Conservation (phyloP, 1,140 invertebrate species). For the Steinernema feltiae region DNA sequence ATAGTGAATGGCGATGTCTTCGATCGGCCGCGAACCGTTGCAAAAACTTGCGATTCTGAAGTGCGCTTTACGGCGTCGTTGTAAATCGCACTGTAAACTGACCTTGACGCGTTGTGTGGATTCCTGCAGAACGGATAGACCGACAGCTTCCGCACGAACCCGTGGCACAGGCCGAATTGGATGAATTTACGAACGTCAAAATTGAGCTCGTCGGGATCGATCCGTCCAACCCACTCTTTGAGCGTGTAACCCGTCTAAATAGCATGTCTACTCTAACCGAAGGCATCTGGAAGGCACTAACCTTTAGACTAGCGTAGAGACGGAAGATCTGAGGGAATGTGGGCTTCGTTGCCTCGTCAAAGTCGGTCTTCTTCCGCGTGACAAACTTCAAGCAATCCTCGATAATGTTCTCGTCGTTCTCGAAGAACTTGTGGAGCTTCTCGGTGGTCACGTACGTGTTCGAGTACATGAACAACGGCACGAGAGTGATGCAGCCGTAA, state of each 20-base stretch:
- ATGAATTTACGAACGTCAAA: slow-evolving; percentile 38
- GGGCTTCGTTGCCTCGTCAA: slow-evolving; percentile 43
- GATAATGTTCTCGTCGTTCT: slow-evolving; percentile 43
- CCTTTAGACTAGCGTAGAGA: slow-evolving; percentile 44
- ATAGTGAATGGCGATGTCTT: background rate
- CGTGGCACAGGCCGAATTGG: slow-evolving; percentile 52
- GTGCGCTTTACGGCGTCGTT: background rate
- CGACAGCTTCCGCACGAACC: slow-evolving; percentile 41
- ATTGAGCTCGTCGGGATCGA: background rate
- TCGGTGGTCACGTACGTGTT: slow-evolving; percentile 54
- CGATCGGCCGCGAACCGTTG: background rate
- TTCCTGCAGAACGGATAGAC: slow-evolving; percentile 29
- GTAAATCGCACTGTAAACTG: too few relatives aligned
- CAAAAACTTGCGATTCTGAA: background rate
- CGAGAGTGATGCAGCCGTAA: slow-evolving; percentile 48
- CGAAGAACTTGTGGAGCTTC: slow-evolving; percentile 45
- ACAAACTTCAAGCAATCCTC: slow-evolving; percentile 47
- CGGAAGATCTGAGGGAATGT: slow-evolving; percentile 40
- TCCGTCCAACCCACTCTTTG: slow-evolving; percentile 17
- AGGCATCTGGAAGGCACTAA: slow-evolving; percentile 38
- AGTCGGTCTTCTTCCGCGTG: background rate
- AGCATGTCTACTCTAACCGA: background rate
- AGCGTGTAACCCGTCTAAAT: background rate
- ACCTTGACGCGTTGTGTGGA: slow-evolving; percentile 16
- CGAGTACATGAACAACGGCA: slow-evolving; percentile 54